Base-by-base conservation (phyloP, 2,888 invertebrate genomes). In the Elysia crispata region DNA sequence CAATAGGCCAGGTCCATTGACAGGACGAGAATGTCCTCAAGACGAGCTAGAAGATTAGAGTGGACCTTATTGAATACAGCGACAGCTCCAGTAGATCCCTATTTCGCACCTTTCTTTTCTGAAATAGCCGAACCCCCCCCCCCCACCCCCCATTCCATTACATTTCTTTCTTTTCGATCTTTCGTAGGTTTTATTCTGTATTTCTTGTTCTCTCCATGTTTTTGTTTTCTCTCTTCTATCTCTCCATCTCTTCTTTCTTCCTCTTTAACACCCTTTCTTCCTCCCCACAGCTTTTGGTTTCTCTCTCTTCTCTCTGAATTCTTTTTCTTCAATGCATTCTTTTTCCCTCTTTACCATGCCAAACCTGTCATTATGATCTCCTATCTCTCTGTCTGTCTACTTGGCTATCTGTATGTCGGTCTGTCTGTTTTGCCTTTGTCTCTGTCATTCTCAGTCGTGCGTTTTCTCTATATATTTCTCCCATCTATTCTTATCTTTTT, bases 301-400 rank as follows among this genome's bases (percentile, higher is more conserved):
- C 57, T 78, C 25, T 60, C 62, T 78, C 57, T n/a, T 25, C 60
- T 15, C 62, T n/a, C 31, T 23, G 49, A 18, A 15, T 69, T 11
- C 20, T 31, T 25, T 60, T 28, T 67, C 49, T 66, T 33, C 28
- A 15, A 20, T 67, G 50, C 30, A 28, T 15, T 62, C 49, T 49
- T n/a, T 3, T 30, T 49, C 50, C 49, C 33, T 62, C 62, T 75
- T 33, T 75, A 31, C 62, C 62, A 33, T 62, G 60, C 33, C 62
- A 31, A 62, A 31, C 33, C 33, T 75, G 33, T 75, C 33, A 62
- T 62, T 75, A 54, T 74, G 57, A 57, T 60, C 60, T 31, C 60
- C 74, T 74, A 54, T 74, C 74, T 74, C 30, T 57, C 74, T 74
- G 28, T 74, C 74, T 74, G 18, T 57, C 69, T n/a, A n/a, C n/a